These are phyloP conservation scores for Pristiophorus japonicus DNA, from an alignment of 2,113 vertebrate species.

Conservation along the genomic window DNA sequence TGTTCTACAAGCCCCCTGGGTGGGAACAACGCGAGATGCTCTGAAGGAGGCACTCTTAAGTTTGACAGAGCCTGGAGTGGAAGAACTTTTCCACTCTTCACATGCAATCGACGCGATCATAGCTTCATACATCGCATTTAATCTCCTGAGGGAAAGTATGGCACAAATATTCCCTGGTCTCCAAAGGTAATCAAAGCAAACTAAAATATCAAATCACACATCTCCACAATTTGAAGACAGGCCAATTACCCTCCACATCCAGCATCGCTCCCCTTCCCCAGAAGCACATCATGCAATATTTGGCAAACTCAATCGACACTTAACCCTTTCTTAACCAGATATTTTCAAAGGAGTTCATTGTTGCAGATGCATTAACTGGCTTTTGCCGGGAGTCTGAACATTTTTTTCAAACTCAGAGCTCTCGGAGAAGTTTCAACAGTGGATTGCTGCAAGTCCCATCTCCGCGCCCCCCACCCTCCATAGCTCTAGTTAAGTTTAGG, in stretches of 20 bases:
- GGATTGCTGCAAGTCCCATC: background rate
- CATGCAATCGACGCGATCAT: background rate
- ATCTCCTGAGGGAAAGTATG: background rate
- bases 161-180: background rate
- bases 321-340: background rate
- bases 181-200: too few relatives aligned
- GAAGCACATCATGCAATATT: background rate
- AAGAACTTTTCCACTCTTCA: constrained; percentile 42
- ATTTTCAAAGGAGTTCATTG: background rate
- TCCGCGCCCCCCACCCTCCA: too few relatives aligned
- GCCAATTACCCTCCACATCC: background rate
- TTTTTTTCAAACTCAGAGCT: background rate
- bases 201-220: background rate
- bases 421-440: background rate
- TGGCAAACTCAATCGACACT: background rate
- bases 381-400: background rate
- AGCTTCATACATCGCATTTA: background rate
- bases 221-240: background rate
- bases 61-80: background rate
- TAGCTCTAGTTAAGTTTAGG: background rate
- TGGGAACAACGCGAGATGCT: background rate
- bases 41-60: background rate
- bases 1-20: background rate
- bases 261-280: background rate
- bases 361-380: background rate